Evolutionary conservation across 2,113 vertebrate species (phyloP), one percentile per base, ranked within the genome.

Genomic region (Sylvietta virens): DNA sequence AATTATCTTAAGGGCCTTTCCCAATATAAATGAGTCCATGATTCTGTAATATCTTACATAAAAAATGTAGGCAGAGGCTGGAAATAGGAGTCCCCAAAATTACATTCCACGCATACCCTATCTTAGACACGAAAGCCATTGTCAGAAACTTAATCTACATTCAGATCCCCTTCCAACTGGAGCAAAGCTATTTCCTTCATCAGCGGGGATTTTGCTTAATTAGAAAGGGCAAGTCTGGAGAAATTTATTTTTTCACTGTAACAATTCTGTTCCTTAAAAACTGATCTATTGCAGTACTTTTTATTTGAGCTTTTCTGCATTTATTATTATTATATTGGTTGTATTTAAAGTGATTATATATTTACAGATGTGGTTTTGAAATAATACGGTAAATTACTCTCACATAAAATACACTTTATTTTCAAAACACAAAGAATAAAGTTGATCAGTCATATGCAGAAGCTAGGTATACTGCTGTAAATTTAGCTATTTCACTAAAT

Each of bases 361-460:
- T 87, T 71, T 84, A 92, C 47, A 93, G 80, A 81, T 78, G 74
- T 83, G 87, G 54, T 57, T 95, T 95, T 88, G 85, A 90, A 94
- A 83, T 42, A 70, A 84, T 35, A 14, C 73, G 65, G 44, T 88
- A 66, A 91, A 91, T 88, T 82, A 26, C 33, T 92, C 80, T 88
- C 70, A 88, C 17, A 82, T 54, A 53, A 91, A 95, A 58, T 51
- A 69, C 35, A 64, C 69, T 65, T 89, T 94, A 35, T 90, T 73
- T 82, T 86, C 81, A 88, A 90, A 95, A 70, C 30, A 65, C 24
- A 81, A 65, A 82, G 17, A 67, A 77, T 69, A 56, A 89, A 60
- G 3, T 45, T 90, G 78, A 27, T 87, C 64, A 54, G 39, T 88
- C 58, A 60, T 44, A 77, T 72, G 67, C 66, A 73, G 39, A 87